These are phyloP conservation scores for Cryptosula pallasiana DNA, from an alignment of 2,888 invertebrate species.

Conservation along the genomic window DNA sequence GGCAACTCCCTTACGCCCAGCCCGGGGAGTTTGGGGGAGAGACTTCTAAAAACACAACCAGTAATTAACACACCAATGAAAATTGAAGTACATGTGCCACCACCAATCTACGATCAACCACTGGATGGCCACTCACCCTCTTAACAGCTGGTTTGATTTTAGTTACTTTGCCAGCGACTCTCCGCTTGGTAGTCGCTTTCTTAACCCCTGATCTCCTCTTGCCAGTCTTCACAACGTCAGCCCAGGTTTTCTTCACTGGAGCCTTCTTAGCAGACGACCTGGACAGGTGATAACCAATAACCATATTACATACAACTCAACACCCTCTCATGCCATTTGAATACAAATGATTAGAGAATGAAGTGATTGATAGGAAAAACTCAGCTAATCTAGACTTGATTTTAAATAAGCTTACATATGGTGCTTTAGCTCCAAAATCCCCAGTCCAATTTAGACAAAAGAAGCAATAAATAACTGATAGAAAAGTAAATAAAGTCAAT, in stretches of 20 bases:
- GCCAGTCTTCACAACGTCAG: slow-evolving; percentile 27
- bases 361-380: too few relatives aligned
- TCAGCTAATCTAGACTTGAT: too few relatives aligned
- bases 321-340: too few relatives aligned
- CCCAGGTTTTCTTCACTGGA: slow-evolving; percentile 25
- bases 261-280: neutral
- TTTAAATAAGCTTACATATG: too few relatives aligned
- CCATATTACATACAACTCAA: too few relatives aligned
- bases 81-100: neutral
- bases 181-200: slow-evolving; percentile 16
- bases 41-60: neutral
- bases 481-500: too few relatives aligned
- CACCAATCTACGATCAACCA: neutral
- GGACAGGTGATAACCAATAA: neutral
- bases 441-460: too few relatives aligned
- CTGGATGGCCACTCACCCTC: neutral
- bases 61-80: neutral
- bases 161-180: neutral
- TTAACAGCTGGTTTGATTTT: neutral
- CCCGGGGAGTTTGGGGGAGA: slow-evolving; percentile 24
- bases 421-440: too few relatives aligned
- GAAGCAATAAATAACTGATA: too few relatives aligned
- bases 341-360: too few relatives aligned
- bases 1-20: slow-evolving; percentile 24
- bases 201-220: neutral